Percentiles rank a stretch among this genome's conserved stretches.
phyloP scores from a whole-genome alignment of 2,113 vertebrate species.

The Barnardius zonarius region DNA sequence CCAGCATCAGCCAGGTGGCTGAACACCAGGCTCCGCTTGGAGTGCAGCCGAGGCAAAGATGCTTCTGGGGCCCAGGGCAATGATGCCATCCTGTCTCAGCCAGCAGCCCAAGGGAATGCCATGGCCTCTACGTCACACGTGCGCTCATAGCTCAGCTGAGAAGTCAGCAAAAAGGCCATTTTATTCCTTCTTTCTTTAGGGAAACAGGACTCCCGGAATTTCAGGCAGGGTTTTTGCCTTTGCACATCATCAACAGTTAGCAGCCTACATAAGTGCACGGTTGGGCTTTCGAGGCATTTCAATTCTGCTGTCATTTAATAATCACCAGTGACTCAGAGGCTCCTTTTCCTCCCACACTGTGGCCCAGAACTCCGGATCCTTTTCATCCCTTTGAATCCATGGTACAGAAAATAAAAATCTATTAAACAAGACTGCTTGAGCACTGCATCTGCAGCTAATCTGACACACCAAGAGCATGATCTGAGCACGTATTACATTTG shows the following conservation, averaged over 20 bases:
- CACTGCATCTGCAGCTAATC: neutral
- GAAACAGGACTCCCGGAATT: neutral
- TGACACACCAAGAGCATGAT: neutral
- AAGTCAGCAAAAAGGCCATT: rapidly evolving
- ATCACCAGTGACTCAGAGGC: conserved; percentile 19
- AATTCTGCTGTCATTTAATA: conserved; percentile 6
- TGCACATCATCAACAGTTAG: conserved; percentile 1
- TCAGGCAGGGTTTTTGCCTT: neutral
- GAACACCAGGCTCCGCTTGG: rapidly evolving
- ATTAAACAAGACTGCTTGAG: neutral
- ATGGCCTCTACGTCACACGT: rapidly evolving
- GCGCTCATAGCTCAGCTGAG: neutral
- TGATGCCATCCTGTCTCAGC: neutral
- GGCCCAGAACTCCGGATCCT: neutral
- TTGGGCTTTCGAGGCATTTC: neutral
- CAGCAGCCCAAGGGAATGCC: neutral
- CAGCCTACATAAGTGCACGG: neutral
- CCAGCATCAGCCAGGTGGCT: neutral
- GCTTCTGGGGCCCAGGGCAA: neutral
- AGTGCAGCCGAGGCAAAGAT: neutral
- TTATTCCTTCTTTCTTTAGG: neutral
- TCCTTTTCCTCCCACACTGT: neutral
- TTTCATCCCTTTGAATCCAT: neutral
- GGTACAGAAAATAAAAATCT: neutral
- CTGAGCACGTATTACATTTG: neutral